These are phyloP conservation scores for Hippolais icterina DNA, from an alignment of 2,113 vertebrate genomes.

Conservation along the genomic window DNA sequence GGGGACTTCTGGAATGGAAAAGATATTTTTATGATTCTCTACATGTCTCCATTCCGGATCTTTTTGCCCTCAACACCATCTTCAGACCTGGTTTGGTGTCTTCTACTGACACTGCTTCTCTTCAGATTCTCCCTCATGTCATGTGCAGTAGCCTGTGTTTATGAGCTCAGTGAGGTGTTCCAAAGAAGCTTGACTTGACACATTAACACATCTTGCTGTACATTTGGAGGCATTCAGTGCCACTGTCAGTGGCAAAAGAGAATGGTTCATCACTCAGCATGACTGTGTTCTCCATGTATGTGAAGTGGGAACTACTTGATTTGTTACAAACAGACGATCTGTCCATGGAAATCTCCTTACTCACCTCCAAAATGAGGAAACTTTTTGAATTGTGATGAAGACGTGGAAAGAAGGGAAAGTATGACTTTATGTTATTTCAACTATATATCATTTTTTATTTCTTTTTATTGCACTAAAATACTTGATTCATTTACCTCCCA, in stretches of 20 bases:
- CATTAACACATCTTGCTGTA: not conserved
- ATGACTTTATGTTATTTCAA: not conserved
- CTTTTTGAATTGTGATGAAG: not conserved
- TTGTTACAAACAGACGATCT: not conserved
- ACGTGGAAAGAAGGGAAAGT: not conserved
- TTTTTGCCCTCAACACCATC: not conserved
- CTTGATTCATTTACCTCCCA: slow-evolving; percentile 9
- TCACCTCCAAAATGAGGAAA: not conserved
- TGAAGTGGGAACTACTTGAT: not conserved
- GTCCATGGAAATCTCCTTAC: not conserved
- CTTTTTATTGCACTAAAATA: slow-evolving; percentile 29
- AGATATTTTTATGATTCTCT: not conserved
- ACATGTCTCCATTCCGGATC: not conserved
- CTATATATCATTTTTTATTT: not conserved
- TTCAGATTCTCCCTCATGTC: not conserved
- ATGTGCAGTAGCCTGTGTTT: not conserved
- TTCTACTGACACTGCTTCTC: not conserved
- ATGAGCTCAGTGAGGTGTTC: slow-evolving; percentile 24
- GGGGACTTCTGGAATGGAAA: not conserved
- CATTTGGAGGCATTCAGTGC: not conserved
- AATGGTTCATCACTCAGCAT: not conserved
- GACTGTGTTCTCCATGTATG: not conserved
- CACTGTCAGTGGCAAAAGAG: not conserved
- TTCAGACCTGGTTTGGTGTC: not conserved
- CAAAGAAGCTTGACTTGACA: slow-evolving; percentile 17